These are phyloP conservation scores for Drosophila arizonae DNA, from an alignment of 1,140 invertebrate genomes.

Conservation along the genomic window DNA sequence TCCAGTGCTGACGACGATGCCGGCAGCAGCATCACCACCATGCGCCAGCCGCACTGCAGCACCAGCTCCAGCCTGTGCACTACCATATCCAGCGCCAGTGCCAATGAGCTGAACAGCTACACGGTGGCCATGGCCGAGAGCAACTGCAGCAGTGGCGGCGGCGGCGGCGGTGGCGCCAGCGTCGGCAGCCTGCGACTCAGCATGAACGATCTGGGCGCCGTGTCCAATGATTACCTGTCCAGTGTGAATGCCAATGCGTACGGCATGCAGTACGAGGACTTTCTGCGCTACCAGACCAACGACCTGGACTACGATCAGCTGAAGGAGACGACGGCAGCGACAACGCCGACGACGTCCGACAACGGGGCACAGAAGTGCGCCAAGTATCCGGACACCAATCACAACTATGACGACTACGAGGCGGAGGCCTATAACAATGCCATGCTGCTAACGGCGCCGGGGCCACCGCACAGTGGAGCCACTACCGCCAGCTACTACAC, in stretches of 20 bases:
- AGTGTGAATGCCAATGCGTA: constrained; percentile 53
- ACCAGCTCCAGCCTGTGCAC: constrained; percentile 41
- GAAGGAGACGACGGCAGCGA: constrained; percentile 35
- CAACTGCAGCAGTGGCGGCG: constrained; percentile 42
- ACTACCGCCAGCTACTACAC: constrained; percentile 69
- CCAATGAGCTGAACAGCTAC: constrained; percentile 55
- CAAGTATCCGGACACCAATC: constrained; percentile 85
- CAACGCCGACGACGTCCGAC: constrained; percentile 1
- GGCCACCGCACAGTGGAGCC: constrained; percentile 25
- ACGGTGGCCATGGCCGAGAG: constrained; percentile 54
- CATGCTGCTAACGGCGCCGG: constrained; percentile 67
- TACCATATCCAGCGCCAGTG: constrained; percentile 36
- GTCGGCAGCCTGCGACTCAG: constrained; percentile 44
- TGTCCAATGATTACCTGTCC: constrained; percentile 59
- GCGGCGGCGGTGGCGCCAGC: background rate
- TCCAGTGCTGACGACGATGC: constrained; percentile 57
- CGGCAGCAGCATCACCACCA: constrained; percentile 27
- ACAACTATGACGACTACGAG: constrained; percentile 84
- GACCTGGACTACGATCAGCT: constrained; percentile 63
- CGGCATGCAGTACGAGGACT: constrained; percentile 76
- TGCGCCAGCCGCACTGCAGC: constrained; percentile 36
- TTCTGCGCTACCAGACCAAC: constrained; percentile 69
- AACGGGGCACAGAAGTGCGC: constrained; percentile 86
- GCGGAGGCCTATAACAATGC: constrained; percentile 85
- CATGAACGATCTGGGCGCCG: constrained; percentile 52